These are phyloP conservation scores for Nannobrachium achirus DNA, from an alignment of 2,113 vertebrate species.

Conservation along the genomic window DNA sequence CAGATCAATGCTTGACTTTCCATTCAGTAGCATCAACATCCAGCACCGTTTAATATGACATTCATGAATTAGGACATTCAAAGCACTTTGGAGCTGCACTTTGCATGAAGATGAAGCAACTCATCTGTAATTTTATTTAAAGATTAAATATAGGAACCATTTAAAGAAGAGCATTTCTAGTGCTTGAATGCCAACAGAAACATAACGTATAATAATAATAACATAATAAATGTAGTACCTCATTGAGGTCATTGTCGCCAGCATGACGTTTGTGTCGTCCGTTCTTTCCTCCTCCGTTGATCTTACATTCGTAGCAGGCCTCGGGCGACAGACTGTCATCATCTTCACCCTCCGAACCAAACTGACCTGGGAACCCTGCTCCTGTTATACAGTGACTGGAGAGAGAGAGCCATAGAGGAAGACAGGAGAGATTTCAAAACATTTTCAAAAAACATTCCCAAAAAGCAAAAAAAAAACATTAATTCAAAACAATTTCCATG, in stretches of 20 bases:
- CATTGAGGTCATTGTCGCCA: conserved; percentile 76
- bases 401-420: conserved; percentile 9
- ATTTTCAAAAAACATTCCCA: too few species aligned
- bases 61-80: too few species aligned
- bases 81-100: too few species aligned
- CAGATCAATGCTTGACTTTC: too few species aligned
- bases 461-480: too few species aligned
- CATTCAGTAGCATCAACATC: too few species aligned
- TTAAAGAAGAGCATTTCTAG: background rate
- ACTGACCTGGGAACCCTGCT: conserved; percentile 78
- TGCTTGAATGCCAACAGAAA: background rate
- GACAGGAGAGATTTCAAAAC: too few species aligned
- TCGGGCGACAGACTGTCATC: conserved; percentile 86
- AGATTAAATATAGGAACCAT: too few species aligned
- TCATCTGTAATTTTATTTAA: too few species aligned
- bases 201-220: background rate
- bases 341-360: conserved; percentile 75
- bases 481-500: too few species aligned
- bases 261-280: conserved; percentile 66
- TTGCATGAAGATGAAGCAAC: too few species aligned
- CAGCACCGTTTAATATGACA: too few species aligned
- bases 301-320: conserved; percentile 95
- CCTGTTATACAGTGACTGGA: conserved; percentile 89
- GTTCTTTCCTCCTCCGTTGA: conserved; percentile 84
- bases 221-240: conserved; percentile 57